Evolutionary conservation across 2,113 vertebrate genomes (phyloP).

Genomic region (Prietella phreatophila): DNA sequence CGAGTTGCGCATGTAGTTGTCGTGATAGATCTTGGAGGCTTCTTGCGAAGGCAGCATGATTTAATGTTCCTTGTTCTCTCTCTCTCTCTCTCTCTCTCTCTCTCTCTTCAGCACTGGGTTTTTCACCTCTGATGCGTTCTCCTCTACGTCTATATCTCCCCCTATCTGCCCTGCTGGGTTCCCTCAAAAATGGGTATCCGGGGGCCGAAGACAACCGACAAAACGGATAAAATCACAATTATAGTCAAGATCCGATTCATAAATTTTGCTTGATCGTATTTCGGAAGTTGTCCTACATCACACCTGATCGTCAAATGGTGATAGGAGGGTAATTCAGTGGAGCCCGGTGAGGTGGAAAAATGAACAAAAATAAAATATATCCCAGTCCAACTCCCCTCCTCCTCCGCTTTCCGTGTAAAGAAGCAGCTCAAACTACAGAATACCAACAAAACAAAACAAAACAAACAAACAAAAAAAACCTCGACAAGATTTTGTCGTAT

Average conservation of each 20-base stretch:
- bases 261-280: neutral
- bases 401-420: constrained; percentile 53
- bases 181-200: constrained; percentile 46
- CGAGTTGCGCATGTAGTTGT: constrained; percentile 85
- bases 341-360: constrained; percentile 29
- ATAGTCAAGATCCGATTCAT: neutral
- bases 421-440: constrained; percentile 44
- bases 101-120: neutral
- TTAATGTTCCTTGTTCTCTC: constrained; percentile 40
- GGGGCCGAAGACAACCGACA: constrained; percentile 27
- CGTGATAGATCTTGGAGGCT: constrained; percentile 88
- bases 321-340: constrained; percentile 41
- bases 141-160: constrained; percentile 37
- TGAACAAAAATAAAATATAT: neutral
- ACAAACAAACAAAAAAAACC: constrained; percentile 14
- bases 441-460: constrained; percentile 29
- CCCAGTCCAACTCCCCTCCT: constrained; percentile 23
- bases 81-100: constrained; percentile 2
- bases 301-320: constrained; percentile 31
- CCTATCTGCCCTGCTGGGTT: constrained; percentile 42
- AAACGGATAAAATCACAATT: constrained; percentile 19
- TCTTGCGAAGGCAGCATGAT: constrained; percentile 87
- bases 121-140: constrained; percentile 34
- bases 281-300: constrained; percentile 39
- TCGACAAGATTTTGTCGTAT: constrained; percentile 33